Evolutionary conservation across 2,113 vertebrate genomes (phyloP).

Genomic region (Thryonomys swinderianus): DNA sequence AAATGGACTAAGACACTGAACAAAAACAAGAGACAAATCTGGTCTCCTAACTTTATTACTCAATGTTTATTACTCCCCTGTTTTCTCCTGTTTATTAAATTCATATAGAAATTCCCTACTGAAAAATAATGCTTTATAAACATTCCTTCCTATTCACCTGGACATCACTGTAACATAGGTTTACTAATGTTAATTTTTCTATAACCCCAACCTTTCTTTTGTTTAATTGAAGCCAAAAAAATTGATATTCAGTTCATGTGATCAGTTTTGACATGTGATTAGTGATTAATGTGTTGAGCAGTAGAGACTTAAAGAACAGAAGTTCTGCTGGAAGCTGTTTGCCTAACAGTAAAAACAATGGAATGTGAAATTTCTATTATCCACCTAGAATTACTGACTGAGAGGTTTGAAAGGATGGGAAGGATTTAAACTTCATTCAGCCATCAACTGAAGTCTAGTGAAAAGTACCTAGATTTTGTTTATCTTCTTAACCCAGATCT

Average conservation of each 20-base stretch:
- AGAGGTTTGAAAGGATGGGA: background rate
- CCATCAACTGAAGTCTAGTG: background rate
- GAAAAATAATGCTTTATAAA: conserved; percentile 25
- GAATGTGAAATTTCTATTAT: background rate
- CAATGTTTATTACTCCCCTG: background rate
- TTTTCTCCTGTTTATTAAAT: background rate
- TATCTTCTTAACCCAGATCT: background rate
- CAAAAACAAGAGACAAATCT: background rate
- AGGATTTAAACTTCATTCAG: background rate
- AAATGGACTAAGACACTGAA: background rate
- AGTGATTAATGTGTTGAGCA: rapidly evolving
- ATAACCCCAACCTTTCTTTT: background rate
- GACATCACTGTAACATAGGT: background rate
- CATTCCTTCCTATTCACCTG: background rate
- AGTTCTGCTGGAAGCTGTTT: background rate
- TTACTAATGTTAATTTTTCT: background rate
- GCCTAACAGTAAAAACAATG: background rate
- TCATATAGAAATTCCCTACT: background rate
- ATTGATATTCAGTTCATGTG: background rate
- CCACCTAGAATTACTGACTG: background rate
- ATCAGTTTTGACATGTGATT: background rate
- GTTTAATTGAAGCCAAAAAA: background rate
- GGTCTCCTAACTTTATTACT: background rate
- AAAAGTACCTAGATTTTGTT: background rate
- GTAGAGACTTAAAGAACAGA: background rate